Evolutionary conservation across 2,797 vertebrate species (phyloP).

Genomic region (Lagodon rhomboides): DNA sequence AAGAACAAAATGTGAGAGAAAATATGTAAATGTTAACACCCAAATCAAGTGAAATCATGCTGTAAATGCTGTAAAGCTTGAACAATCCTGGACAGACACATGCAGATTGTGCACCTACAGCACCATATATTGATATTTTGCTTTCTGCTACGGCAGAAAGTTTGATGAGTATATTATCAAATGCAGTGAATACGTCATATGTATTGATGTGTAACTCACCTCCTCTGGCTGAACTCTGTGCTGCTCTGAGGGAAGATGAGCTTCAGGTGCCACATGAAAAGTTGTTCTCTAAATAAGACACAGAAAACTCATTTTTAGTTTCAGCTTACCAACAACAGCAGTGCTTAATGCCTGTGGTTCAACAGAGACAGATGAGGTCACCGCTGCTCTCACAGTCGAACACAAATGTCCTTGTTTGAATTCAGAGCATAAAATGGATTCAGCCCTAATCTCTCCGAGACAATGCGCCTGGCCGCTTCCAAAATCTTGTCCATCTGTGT

Average conservation of each 20-base stretch:
- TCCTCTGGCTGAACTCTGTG: slow-evolving; percentile 89
- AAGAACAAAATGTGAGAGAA: neutral
- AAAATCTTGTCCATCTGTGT: slow-evolving; percentile 68
- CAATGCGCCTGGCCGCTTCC: slow-evolving; percentile 61
- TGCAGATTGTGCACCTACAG: neutral
- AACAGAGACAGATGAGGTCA: slow-evolving; percentile 47
- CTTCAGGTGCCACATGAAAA: slow-evolving; percentile 94
- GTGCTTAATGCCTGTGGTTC: slow-evolving; percentile 29
- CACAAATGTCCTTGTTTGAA: slow-evolving; percentile 65
- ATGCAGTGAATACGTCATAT: neutral
- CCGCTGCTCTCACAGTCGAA: slow-evolving; percentile 42
- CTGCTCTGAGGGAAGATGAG: slow-evolving; percentile 92
- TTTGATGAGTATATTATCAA: neutral
- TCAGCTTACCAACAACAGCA: slow-evolving; percentile 28
- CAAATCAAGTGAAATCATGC: neutral
- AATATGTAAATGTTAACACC: neutral
- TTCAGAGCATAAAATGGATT: slow-evolving; percentile 59
- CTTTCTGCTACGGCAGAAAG: slow-evolving; percentile 1
- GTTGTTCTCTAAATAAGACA: slow-evolving; percentile 86
- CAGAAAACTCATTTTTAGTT: slow-evolving; percentile 35
- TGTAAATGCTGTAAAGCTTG: neutral
- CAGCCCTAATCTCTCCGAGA: slow-evolving; percentile 56
- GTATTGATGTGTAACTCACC: slow-evolving; percentile 80
- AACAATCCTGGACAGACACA: slow-evolving; percentile 13
- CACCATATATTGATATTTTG: neutral